Evolutionary conservation across 2,888 invertebrate species (phyloP), one percentile per base, ranked within the genome.

Genomic region (Thyatira batis): DNA sequence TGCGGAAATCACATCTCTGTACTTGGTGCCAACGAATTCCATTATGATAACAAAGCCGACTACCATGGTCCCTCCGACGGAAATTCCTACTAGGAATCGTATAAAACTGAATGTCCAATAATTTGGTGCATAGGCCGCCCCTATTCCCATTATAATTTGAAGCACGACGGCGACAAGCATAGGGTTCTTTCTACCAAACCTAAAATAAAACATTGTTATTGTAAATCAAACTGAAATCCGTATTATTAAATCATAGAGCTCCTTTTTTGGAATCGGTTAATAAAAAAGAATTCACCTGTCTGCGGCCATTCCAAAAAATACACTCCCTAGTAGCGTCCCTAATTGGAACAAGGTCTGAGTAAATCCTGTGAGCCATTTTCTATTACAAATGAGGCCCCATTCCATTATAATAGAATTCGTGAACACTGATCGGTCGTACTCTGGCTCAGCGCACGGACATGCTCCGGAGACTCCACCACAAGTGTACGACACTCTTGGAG

Each of bases 41-140:
- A 95, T 95, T 2, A 94, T 83, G 10, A 95, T 90, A 3, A 92
- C 92, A 51, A 92, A 92, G n/a, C 89, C 85, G 10, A 75, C 83
- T 30, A 96, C 95, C 96, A 97, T 97, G 0, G 95, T 95, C 13
- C 97, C 97, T 48, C 96, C 97, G 0, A 96, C 96, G 0, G 96
- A 95, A 64, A 95, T 84, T 2, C 96, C 96, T 8, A 94, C 93
- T 9, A 96, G 71, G 72, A 97, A 95, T 58, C 97, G 73, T 50
- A 95, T 84, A 0, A 95, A 64, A 13, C 96, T 93, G 72, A 96
- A 96, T 1, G 80, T 67, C 92, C 90, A 91, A 56, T 71, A 92
- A 50, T 93, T 94, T 0, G 95, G 94, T 0, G 94, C 93, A 54
- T 94, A 90, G 0, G 96, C 95, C 3, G 96, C 95, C 0, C 89